These are phyloP conservation scores for Thumatha senex DNA, from an alignment of 2,888 invertebrate genomes.

Conservation along the genomic window DNA sequence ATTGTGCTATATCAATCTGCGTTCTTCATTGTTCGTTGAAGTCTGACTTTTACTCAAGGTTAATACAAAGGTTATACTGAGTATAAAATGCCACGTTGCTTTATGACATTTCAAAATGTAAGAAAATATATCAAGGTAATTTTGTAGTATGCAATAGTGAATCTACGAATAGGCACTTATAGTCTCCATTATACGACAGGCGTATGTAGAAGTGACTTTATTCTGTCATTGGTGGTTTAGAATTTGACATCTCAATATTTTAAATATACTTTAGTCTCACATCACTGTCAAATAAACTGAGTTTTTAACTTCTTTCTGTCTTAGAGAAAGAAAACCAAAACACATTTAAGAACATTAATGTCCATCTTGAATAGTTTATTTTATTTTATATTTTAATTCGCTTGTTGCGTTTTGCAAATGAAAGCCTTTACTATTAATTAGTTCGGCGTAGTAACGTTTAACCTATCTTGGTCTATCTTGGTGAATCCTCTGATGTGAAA, in stretches of 20 bases:
- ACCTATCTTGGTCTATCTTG: constrained; percentile 6
- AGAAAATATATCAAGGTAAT: constrained; percentile 21
- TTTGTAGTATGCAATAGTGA: constrained; percentile 3
- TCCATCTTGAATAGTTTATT: too few species aligned
- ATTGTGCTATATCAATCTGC: constrained; percentile 37
- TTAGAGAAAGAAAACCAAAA: too few species aligned
- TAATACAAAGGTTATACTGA: constrained; percentile 32
- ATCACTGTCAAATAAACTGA: neutral
- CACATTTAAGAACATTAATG: too few species aligned
- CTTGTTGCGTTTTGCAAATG: neutral
- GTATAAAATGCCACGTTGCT: constrained; percentile 33
- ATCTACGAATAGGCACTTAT: neutral
- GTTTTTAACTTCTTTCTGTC: too few species aligned
- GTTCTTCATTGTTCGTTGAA: constrained; percentile 39
- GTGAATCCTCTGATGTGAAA: constrained; percentile 10
- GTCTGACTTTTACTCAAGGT: constrained; percentile 42
- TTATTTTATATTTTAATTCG: too few species aligned
- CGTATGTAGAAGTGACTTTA: too few species aligned
- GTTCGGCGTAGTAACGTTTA: neutral
- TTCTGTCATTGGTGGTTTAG: neutral
- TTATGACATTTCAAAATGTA: constrained; percentile 37
- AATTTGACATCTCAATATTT: too few species aligned
- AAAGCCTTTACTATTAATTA: neutral
- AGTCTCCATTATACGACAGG: neutral
- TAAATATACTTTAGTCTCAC: too few species aligned